phyloP scores from a whole-genome alignment of 2,797 vertebrate genomes.

The Gymnoscopelus microlampas region DNA sequence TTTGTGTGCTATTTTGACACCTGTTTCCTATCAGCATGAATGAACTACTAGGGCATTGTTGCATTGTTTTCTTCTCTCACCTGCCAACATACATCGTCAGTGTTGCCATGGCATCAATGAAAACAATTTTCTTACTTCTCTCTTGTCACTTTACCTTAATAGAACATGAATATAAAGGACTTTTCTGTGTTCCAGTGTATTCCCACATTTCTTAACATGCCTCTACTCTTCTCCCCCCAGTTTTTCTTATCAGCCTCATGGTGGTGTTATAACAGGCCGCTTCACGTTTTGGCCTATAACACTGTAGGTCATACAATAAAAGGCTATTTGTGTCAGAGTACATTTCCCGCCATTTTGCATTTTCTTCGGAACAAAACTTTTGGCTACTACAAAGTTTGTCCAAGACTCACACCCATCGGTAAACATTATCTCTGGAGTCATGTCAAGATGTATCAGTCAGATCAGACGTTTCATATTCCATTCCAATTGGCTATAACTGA shows the following conservation, averaged over 20 bases:
- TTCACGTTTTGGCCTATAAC: too few relatives aligned
- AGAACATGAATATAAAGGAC: too few relatives aligned
- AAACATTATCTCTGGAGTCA: too few relatives aligned
- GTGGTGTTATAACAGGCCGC: neutral
- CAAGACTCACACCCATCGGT: too few relatives aligned
- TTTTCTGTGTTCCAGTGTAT: slow-evolving; percentile 6
- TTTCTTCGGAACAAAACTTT: too few relatives aligned
- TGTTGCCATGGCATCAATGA: slow-evolving; percentile 68
- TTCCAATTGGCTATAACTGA: neutral
- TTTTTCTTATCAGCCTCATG: neutral
- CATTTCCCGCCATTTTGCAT: too few relatives aligned
- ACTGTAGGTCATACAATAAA: too few relatives aligned
- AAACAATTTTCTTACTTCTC: slow-evolving; percentile 42
- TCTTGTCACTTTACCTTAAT: slow-evolving; percentile 37
- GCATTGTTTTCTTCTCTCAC: slow-evolving; percentile 17
- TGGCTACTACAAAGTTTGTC: too few relatives aligned
- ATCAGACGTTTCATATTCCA: too few relatives aligned
- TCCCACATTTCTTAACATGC: slow-evolving; percentile 20
- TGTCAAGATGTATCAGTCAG: too few relatives aligned
- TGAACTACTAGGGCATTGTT: too few relatives aligned
- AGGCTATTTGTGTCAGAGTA: too few relatives aligned
- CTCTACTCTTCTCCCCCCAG: neutral
- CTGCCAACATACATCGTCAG: slow-evolving; percentile 31
- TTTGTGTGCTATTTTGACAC: slow-evolving; percentile 38
- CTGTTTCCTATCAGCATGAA: slow-evolving; percentile 25